Conservation (phyloP, 2,797 vertebrate genomes). For the Neomorphus geoffroyi region DNA sequence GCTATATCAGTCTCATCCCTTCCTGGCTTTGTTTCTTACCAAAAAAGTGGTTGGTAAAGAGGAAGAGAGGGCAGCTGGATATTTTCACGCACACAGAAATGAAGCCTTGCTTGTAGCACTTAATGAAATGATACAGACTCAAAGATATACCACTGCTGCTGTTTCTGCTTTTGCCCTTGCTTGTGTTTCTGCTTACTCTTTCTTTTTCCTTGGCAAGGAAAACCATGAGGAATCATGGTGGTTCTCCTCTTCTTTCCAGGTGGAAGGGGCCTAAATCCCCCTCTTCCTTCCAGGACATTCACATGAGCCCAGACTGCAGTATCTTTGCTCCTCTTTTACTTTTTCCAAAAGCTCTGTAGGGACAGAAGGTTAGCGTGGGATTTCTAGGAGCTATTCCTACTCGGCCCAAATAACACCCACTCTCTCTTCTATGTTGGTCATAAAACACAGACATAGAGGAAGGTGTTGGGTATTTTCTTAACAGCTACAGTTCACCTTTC, state of each 20-base stretch:
- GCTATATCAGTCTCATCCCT: neutral
- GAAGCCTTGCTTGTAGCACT: neutral
- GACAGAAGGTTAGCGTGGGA: neutral
- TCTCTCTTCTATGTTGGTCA: neutral
- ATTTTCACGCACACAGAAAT: neutral
- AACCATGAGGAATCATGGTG: neutral
- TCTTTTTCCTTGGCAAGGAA: neutral
- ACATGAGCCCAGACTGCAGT: neutral
- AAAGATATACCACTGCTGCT: neutral
- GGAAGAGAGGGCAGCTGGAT: neutral
- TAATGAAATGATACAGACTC: neutral
- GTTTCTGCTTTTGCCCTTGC: neutral
- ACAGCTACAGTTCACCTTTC: neutral
- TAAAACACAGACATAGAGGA: neutral
- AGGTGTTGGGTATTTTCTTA: neutral
- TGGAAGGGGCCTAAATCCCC: neutral
- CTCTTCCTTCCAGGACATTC: neutral
- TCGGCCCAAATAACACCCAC: neutral
- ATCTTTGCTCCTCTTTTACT: neutral
- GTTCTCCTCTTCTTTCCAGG: neutral
- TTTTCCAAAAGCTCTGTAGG: neutral
- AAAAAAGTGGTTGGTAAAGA: neutral
- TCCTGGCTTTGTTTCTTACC: neutral
- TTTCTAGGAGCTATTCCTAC: neutral
- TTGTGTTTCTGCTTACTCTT: rapidly evolving